Evolutionary conservation across 2,888 invertebrate species (phyloP).

Genomic region (Trichacis sp.): DNA sequence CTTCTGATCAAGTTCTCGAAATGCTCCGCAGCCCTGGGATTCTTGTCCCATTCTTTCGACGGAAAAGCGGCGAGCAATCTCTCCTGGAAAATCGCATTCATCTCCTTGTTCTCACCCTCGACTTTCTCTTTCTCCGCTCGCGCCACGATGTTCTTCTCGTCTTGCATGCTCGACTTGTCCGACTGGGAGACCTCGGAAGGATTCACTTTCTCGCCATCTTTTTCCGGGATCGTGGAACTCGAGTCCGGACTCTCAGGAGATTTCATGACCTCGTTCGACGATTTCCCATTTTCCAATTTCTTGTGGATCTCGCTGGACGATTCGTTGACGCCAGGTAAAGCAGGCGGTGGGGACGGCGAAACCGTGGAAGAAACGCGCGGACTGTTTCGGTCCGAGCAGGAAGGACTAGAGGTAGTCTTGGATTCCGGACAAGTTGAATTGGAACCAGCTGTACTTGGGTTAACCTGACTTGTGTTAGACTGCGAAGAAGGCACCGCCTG

Average conservation of each 20-base stretch:
- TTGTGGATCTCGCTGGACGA: conserved; percentile 22
- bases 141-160: background rate
- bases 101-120: conserved; percentile 8
- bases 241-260: conserved; percentile 60
- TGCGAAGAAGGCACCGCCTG: conserved; percentile 1
- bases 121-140: background rate
- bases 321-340: conserved; percentile 13
- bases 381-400: conserved; percentile 15
- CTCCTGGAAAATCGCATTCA: conserved; percentile 52
- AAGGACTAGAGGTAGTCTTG: conserved; percentile 6
- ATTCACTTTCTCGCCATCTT: conserved; percentile 11
- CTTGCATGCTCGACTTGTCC: background rate
- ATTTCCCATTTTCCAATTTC: conserved; percentile 21
- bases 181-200: background rate
- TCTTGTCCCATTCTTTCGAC: conserved; percentile 54
- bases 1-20: conserved; percentile 55
- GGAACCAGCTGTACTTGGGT: background rate
- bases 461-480: background rate
- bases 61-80: conserved; percentile 53
- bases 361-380: conserved; percentile 59
- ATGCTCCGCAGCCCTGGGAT: conserved; percentile 51
- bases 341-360: conserved; percentile 57
- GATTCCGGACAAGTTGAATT: conserved; percentile 5
- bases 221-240: conserved; percentile 53
- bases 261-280: conserved; percentile 49